phyloP scores from a whole-genome alignment of 2,113 vertebrate genomes.

The Emydura subglobosa region DNA sequence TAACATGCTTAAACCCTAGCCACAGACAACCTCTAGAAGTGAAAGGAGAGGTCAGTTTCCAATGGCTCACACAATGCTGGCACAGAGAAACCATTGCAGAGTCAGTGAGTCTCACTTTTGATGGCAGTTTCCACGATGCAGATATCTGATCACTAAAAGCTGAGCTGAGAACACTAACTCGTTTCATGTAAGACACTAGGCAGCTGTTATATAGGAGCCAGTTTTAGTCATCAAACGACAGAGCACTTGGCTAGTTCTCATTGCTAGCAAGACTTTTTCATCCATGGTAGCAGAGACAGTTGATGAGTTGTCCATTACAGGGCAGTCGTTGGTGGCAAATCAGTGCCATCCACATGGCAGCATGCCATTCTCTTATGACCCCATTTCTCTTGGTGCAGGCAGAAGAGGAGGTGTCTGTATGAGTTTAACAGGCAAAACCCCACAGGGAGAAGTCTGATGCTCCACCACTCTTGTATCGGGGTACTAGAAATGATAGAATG shows the following conservation, averaged over 20 bases:
- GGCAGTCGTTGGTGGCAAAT: neutral
- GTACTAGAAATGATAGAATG: neutral
- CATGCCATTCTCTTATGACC: neutral
- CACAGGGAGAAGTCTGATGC: neutral
- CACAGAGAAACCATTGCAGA: neutral
- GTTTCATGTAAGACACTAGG: neutral
- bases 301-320: neutral
- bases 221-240: neutral
- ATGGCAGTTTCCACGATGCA: neutral
- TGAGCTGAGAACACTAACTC: neutral
- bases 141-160: neutral
- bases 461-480: neutral
- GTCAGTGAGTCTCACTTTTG: neutral
- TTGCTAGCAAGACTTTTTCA: neutral
- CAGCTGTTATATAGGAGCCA: neutral
- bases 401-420: neutral
- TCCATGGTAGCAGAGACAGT: neutral
- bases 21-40: neutral
- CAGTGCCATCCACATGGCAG: neutral
- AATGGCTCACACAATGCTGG: neutral
- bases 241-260: slow-evolving; percentile 18
- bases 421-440: neutral
- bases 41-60: neutral
- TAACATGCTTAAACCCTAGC: neutral
- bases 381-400: neutral